phyloP scores from a whole-genome alignment of 2,888 invertebrate species.

The Nowickia ferox region DNA sequence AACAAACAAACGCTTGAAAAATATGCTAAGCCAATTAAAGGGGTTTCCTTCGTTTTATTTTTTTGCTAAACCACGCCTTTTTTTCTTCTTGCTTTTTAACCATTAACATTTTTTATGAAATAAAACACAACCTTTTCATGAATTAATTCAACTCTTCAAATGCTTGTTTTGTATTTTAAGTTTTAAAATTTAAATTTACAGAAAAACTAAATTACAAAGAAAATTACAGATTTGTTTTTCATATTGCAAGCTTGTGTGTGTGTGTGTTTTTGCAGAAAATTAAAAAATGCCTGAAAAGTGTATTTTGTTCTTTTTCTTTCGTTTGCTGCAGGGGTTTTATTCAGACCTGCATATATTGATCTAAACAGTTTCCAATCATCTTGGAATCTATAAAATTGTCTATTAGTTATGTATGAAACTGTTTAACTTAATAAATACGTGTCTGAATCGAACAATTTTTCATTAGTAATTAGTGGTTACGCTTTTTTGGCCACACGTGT shows the following conservation, averaged over 20 bases:
- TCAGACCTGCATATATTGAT: no score
- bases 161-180: conserved; percentile 62
- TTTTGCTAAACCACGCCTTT: conserved; percentile 64
- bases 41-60: not conserved
- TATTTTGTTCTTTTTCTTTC: not conserved
- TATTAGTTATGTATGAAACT: no score
- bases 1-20: conserved; percentile 72
- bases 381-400: no score
- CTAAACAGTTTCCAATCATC: no score
- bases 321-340: not conserved
- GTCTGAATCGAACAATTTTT: no score
- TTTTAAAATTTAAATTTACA: conserved; percentile 36
- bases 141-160: conserved; percentile 62
- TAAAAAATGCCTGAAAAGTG: not conserved
- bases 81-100: conserved; percentile 11
- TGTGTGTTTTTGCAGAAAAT: conserved; percentile 18
- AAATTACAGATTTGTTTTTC: conserved; percentile 53
- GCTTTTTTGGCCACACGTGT: no score
- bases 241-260: not conserved
- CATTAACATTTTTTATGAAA: conserved; percentile 39
- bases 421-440: no score
- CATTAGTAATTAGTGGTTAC: no score
- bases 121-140: conserved; percentile 64
- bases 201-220: conserved; percentile 52
- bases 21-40: conserved; percentile 26